A percentile compares a stretch with the other conserved stretches of the same genome.
Evolutionary conservation across 2,797 vertebrate genomes (phyloP).

Genomic region (Pipistrellus nathusii): DNA sequence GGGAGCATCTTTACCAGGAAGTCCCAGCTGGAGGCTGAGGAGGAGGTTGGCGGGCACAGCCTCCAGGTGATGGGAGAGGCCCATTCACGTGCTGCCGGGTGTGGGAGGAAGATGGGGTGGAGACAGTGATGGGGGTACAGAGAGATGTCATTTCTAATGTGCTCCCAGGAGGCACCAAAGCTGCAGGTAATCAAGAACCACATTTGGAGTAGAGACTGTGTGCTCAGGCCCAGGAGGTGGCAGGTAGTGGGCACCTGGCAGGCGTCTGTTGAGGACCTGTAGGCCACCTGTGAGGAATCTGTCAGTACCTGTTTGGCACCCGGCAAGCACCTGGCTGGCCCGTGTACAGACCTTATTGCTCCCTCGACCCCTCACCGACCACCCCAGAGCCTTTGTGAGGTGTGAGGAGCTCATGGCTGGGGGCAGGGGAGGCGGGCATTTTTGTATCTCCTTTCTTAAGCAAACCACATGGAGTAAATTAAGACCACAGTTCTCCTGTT

Average conservation of each 20-base stretch:
- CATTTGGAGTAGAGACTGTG: background rate
- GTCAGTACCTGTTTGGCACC: background rate
- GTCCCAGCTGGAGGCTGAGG: background rate
- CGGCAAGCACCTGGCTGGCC: background rate
- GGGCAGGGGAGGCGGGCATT: background rate
- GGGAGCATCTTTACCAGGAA: accelerated
- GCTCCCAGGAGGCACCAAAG: background rate
- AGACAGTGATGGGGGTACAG: accelerated
- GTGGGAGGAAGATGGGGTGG: accelerated
- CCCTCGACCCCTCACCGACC: too few relatives aligned
- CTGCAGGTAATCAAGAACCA: background rate
- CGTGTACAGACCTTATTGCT: background rate
- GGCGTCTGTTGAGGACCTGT: background rate
- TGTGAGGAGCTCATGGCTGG: background rate
- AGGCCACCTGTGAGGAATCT: background rate
- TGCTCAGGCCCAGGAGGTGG: accelerated
- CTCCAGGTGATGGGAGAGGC: background rate
- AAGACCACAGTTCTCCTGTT: conserved; percentile 50
- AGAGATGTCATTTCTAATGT: background rate
- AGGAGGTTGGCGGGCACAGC: background rate
- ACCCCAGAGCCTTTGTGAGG: background rate
- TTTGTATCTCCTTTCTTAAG: conserved; percentile 33
- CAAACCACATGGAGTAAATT: conserved; percentile 67
- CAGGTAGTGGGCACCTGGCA: background rate
- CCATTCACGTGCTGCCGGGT: accelerated